Conservation (phyloP, 2,888 invertebrate genomes). For the Tetanocera ferruginea region DNA sequence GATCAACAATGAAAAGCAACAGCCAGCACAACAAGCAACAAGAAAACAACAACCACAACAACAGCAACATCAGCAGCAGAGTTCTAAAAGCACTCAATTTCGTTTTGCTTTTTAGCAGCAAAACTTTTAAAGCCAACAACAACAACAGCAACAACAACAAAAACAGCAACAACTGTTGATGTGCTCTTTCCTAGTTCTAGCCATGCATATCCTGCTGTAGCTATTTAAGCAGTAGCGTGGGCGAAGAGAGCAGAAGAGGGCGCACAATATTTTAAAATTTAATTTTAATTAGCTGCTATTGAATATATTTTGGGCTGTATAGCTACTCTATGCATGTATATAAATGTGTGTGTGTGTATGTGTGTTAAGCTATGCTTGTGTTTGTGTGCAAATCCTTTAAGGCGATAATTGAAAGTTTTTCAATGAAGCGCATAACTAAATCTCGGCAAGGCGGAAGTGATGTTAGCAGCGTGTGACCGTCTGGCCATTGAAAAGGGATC, state of each 20-base stretch:
- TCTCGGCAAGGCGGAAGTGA: no score
- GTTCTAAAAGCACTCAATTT: background rate
- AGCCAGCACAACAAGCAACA: background rate
- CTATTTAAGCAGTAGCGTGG: background rate
- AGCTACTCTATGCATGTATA: background rate
- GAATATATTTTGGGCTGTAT: no score
- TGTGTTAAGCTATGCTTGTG: background rate
- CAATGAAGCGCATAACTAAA: background rate
- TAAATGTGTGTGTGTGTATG: background rate
- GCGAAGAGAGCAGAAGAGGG: background rate
- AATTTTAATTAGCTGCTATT: no score
- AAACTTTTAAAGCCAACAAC: background rate
- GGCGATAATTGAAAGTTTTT: constrained; percentile 23
- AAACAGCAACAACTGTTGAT: background rate
- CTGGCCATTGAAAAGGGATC: no score
- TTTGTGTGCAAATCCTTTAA: background rate
- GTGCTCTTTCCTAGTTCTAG: background rate
- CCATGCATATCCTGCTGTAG: background rate
- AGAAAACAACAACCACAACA: background rate
- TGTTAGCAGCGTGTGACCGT: no score
- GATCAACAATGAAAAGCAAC: constrained; percentile 1
- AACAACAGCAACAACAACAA: background rate
- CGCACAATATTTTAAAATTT: no score
- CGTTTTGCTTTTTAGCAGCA: background rate
- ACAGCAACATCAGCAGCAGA: background rate